Percentiles rank a stretch among this genome's conserved stretches.
Conservation (phyloP, 2,888 invertebrate genomes). For the Diadegma fenestrale region DNA sequence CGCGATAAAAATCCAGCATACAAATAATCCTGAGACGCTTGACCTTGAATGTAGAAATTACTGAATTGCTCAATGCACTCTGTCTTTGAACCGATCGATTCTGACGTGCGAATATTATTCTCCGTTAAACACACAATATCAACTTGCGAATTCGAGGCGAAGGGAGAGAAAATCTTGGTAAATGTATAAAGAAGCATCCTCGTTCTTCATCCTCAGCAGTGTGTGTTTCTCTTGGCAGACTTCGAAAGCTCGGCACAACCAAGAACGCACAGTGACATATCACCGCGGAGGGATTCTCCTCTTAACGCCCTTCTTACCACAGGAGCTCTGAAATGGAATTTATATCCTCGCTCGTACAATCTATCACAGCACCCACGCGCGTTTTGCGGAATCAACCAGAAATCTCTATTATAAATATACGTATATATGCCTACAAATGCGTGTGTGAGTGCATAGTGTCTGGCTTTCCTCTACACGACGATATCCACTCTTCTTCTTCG, state of each 20-base stretch:
- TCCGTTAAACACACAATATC: not conserved
- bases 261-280: slow-evolving; percentile 78
- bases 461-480: not conserved
- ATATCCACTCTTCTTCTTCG: slow-evolving; percentile 20
- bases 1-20: not conserved
- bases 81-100: not conserved
- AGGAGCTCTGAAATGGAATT: slow-evolving; percentile 73
- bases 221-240: slow-evolving; percentile 39
- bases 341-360: slow-evolving; percentile 77
- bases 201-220: slow-evolving; percentile 25
- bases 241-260: slow-evolving; percentile 16
- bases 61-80: not conserved
- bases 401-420: slow-evolving; percentile 73
- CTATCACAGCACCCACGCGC: slow-evolving; percentile 73
- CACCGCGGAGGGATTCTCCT: slow-evolving; percentile 76
- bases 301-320: slow-evolving; percentile 78
- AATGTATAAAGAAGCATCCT: not conserved
- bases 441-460: slow-evolving; percentile 5
- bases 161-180: not conserved
- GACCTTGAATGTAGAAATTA: not conserved
- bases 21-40: not conserved
- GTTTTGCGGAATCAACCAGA: slow-evolving; percentile 74
- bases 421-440: not conserved
- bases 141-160: not conserved
- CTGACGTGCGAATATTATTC: not conserved